Evolutionary conservation across 2,113 vertebrate species (phyloP).

Genomic region (Morone saxatilis): DNA sequence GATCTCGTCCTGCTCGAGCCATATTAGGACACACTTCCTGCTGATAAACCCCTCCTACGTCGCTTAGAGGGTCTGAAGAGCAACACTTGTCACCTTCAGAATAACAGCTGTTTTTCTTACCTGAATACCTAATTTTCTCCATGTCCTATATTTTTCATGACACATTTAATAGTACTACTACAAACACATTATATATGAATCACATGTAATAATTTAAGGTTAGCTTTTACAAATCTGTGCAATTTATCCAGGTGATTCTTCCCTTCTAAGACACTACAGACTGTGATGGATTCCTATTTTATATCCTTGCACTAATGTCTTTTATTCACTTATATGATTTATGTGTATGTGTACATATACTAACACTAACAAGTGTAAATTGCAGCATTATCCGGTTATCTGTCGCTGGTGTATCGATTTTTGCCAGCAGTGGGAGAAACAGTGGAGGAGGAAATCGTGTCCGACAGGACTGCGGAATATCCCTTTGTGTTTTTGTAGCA

Average conservation of each 20-base stretch:
- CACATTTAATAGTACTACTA: neutral
- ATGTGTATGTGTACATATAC: neutral
- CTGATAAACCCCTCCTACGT: conserved; percentile 55
- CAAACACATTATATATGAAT: neutral
- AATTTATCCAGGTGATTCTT: neutral
- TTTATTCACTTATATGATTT: neutral
- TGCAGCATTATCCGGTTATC: neutral
- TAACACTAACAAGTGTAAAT: neutral
- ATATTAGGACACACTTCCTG: conserved; percentile 79
- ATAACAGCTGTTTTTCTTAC: neutral
- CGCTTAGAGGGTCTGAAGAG: conserved; percentile 23
- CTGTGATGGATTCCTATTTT: neutral
- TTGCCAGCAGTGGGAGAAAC: conserved; percentile 16
- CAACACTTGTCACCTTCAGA: conserved; percentile 13
- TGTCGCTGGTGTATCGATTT: neutral
- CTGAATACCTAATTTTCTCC: neutral
- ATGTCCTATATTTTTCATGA: neutral
- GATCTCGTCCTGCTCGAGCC: conserved; percentile 60
- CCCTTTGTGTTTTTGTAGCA: conserved; percentile 3
- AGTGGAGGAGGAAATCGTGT: conserved; percentile 44
- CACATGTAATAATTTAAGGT: neutral
- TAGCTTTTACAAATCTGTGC: neutral
- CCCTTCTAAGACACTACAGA: neutral
- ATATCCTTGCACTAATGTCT: neutral
- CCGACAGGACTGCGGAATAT: conserved; percentile 31